Evolutionary conservation across 2,113 vertebrate genomes (phyloP).

Genomic region (Alces alces): DNA sequence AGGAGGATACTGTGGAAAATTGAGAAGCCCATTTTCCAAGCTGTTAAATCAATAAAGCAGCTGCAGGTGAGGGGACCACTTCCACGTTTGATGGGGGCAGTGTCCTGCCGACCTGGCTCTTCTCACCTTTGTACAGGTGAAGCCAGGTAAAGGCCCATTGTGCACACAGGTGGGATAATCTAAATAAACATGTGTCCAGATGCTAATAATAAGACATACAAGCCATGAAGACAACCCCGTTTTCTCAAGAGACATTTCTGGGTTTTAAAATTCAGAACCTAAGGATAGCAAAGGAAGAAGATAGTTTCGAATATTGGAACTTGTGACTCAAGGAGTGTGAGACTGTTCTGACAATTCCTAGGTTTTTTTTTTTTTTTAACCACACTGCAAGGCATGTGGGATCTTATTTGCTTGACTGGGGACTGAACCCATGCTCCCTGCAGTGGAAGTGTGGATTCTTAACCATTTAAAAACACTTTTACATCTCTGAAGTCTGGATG

Average conservation of each 20-base stretch:
- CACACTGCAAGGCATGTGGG: neutral
- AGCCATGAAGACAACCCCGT: too few species aligned
- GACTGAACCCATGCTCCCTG: neutral
- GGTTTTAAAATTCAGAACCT: neutral
- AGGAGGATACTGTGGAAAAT: neutral
- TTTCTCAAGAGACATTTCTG: neutral
- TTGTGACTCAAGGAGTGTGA: too few species aligned
- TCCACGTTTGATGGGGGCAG: rapidly evolving
- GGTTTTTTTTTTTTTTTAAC: neutral
- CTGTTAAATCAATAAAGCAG: neutral
- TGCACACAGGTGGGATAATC: neutral
- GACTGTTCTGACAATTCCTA: neutral
- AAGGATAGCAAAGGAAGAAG: neutral
- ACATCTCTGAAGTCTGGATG: neutral
- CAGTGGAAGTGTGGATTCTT: neutral
- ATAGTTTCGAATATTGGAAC: neutral
- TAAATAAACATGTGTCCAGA: too few species aligned
- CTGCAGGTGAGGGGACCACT: neutral
- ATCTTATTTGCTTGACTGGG: neutral
- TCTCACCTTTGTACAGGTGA: rapidly evolving
- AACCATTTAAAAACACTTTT: neutral
- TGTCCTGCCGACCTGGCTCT: too few species aligned
- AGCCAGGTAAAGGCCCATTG: neutral
- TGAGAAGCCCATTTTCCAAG: neutral
- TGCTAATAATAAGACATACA: rapidly evolving